Evolutionary conservation across 2,888 invertebrate genomes (phyloP).

Genomic region (Hetaerina titia): DNA sequence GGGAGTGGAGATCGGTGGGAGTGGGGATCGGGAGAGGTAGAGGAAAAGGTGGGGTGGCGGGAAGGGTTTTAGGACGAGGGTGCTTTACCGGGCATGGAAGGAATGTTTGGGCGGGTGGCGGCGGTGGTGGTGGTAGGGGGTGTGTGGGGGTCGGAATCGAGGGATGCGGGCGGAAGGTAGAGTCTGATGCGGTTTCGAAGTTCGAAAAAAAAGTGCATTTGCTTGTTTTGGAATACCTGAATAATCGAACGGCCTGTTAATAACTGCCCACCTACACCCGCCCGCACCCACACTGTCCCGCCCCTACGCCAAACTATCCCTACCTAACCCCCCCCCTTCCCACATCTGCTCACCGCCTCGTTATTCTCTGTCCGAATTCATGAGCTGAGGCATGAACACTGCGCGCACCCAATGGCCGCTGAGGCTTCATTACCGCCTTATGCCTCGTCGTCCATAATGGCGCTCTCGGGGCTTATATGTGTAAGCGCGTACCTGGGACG

Average conservation of each 20-base stretch:
- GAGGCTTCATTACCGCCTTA: conserved; percentile 40
- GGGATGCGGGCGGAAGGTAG: neutral
- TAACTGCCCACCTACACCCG: conserved; percentile 8
- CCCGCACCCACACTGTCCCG: neutral
- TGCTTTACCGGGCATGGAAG: conserved; percentile 14
- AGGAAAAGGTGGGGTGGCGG: neutral
- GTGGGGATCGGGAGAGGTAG: neutral
- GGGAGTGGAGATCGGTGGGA: neutral
- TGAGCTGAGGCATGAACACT: conserved; percentile 35
- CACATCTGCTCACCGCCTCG: neutral
- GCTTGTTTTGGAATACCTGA: conserved; percentile 63
- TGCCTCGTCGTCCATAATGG: conserved; percentile 26
- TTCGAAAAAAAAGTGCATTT: conserved; percentile 7
- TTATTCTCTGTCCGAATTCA: conserved; percentile 48
- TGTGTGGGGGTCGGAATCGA: neutral
- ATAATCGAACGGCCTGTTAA: conserved; percentile 60
- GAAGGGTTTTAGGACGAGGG: neutral
- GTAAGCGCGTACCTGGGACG: neutral
- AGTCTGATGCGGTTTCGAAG: conserved; percentile 24
- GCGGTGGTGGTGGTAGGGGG: neutral
- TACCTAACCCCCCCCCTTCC: neutral
- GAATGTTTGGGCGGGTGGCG: neutral
- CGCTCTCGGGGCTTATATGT: conserved; percentile 2
- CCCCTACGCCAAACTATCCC: neutral
- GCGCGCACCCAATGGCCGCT: neutral